These are phyloP conservation scores for Strix aluco DNA, from an alignment of 2,113 vertebrate genomes.

Conservation along the genomic window DNA sequence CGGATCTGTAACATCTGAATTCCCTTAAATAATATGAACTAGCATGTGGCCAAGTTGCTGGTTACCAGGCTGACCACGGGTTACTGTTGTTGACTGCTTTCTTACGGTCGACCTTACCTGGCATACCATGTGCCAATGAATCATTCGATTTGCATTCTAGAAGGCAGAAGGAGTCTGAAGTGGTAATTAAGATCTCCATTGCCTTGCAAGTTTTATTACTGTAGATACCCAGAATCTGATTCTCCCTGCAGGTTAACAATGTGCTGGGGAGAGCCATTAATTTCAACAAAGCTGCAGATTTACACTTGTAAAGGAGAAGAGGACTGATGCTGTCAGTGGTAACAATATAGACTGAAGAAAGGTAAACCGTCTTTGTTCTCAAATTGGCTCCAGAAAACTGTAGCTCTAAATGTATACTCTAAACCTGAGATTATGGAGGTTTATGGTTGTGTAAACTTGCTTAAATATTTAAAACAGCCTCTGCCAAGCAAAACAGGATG, in stretches of 20 bases:
- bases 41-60: neutral
- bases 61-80: neutral
- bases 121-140: neutral
- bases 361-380: neutral
- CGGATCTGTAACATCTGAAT: neutral
- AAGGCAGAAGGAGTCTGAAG: conserved; percentile 14
- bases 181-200: conserved; percentile 10
- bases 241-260: neutral
- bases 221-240: neutral
- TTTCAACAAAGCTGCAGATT: conserved; percentile 13
- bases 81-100: neutral
- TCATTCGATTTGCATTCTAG: neutral
- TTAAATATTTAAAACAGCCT: conserved; percentile 13
- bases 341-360: neutral
- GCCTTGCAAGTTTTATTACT: conserved; percentile 25
- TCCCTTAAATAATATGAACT: neutral
- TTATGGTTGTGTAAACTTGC: neutral
- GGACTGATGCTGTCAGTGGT: neutral
- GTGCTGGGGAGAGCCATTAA: neutral
- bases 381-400: neutral
- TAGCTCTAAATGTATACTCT: neutral
- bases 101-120: neutral
- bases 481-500: neutral
- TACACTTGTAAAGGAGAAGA: conserved; percentile 25
- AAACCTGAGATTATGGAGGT: neutral